A percentile compares a stretch with the other conserved stretches of the same genome.
phyloP scores from a whole-genome alignment of 1,140 invertebrate genomes.

The Drosophila subpulchrella region DNA sequence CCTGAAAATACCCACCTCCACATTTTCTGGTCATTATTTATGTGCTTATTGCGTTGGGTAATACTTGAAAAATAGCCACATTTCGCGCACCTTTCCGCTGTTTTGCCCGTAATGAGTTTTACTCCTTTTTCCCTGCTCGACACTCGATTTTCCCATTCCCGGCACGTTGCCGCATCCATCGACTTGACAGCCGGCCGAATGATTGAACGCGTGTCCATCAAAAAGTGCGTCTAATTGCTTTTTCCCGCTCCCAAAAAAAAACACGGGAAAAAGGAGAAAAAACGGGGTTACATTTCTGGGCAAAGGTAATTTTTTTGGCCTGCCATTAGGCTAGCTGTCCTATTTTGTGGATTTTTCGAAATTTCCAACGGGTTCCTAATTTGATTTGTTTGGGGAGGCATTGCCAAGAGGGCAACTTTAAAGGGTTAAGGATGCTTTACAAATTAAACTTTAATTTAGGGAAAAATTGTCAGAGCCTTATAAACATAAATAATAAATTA shows the following conservation, averaged over 20 bases:
- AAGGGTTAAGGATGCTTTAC: conserved; percentile 8
- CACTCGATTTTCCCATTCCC: conserved; percentile 46
- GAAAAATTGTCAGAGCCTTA: conserved; percentile 6
- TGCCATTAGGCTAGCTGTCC: conserved; percentile 38
- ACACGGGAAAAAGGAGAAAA: conserved; percentile 22
- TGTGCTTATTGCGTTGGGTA: conserved; percentile 57
- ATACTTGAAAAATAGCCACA: conserved; percentile 72
- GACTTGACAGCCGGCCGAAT: conserved; percentile 76
- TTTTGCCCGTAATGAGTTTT: conserved; percentile 64
- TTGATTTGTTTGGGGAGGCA: conserved; percentile 31
- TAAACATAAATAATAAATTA: conserved; percentile 16
- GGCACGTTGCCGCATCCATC: conserved; percentile 62
- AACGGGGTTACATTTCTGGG: conserved; percentile 57
- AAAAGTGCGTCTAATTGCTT: conserved; percentile 81
- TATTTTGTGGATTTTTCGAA: conserved; percentile 43
- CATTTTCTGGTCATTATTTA: conserved; percentile 56
- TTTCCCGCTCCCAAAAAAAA: conserved; percentile 50
- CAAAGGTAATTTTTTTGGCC: conserved; percentile 75
- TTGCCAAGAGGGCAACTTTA: conserved; percentile 8
- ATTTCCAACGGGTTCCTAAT: conserved; percentile 39
- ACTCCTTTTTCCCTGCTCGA: conserved; percentile 30
- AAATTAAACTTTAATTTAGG: background rate
- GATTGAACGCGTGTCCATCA: conserved; percentile 82
- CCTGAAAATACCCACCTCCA: background rate
- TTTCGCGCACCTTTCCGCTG: conserved; percentile 64